A percentile compares a stretch with the other conserved stretches of the same genome.
phyloP scores from a whole-genome alignment of 1,140 invertebrate species.

The Brachionus koreanus region DNA sequence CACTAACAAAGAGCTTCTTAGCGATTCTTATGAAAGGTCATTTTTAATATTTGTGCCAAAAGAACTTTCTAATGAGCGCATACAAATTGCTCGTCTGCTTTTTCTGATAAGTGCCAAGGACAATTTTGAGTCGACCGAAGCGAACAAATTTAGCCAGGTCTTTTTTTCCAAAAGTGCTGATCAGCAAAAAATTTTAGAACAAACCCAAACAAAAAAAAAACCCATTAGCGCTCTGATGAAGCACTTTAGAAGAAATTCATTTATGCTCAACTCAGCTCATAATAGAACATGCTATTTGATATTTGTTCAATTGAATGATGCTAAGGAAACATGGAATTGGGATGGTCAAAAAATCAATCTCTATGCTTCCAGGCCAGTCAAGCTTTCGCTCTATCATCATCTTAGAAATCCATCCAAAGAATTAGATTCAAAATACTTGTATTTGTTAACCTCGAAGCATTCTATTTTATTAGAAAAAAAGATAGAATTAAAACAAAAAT shows the following conservation, averaged over 20 bases:
- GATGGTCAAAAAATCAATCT: neutral
- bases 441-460: constrained; percentile 24
- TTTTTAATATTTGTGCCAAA: constrained; percentile 39
- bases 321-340: neutral
- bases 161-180: neutral
- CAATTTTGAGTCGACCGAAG: neutral
- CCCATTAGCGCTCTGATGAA: too few relatives aligned
- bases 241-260: neutral
- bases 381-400: constrained; percentile 2
- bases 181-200: neutral
- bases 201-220: neutral
- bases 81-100: neutral
- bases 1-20: constrained; percentile 20
- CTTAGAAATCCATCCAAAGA: neutral
- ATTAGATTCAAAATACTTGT: neutral
- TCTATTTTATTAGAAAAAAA: neutral
- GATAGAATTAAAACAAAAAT: neutral
- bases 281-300: neutral
- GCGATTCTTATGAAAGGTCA: neutral
- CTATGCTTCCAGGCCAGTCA: neutral
- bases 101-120: constrained; percentile 23
- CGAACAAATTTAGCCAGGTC: neutral
- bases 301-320: neutral
- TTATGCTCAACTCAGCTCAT: neutral
- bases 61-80: constrained; percentile 30